A percentile compares a stretch with the other conserved stretches of the same genome.
Conservation (phyloP, 2,888 invertebrate genomes). For the Galeopsomyia nigrocyanea region DNA sequence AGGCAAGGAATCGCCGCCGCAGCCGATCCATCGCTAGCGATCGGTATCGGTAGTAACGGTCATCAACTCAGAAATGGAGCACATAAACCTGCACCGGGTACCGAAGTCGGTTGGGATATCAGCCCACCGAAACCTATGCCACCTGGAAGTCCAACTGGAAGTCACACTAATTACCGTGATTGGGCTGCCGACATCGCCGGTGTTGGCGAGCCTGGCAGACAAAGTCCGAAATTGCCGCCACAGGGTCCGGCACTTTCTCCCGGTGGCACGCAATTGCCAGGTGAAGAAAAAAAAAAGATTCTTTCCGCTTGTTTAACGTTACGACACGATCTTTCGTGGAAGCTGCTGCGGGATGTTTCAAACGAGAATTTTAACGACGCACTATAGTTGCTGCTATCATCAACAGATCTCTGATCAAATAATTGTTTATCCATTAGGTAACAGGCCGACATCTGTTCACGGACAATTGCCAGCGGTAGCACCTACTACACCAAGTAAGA, state of each 20-base stretch:
- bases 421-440: conserved; percentile 29
- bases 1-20: conserved; percentile 56
- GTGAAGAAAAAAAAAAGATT: neutral
- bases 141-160: conserved; percentile 52
- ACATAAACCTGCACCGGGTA: conserved; percentile 61
- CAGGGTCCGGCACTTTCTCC: conserved; percentile 54
- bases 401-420: too few relatives aligned
- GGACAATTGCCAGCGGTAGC: conserved; percentile 30
- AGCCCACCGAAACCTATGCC: conserved; percentile 51
- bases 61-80: conserved; percentile 35
- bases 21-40: conserved; percentile 58
- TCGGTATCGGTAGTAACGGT: conserved; percentile 57
- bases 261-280: conserved; percentile 13
- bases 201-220: conserved; percentile 57
- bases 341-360: neutral
- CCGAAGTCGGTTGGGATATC: conserved; percentile 62
- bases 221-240: conserved; percentile 53
- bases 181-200: conserved; percentile 63
- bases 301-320: neutral
- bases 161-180: conserved; percentile 53
- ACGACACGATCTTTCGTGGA: neutral
- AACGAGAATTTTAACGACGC: too few relatives aligned
- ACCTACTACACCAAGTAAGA: conserved; percentile 32
- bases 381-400: too few relatives aligned
- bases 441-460: conserved; percentile 31